Evolutionary conservation across 2,113 vertebrate genomes (phyloP).

Genomic region (Cynocephalus volans): DNA sequence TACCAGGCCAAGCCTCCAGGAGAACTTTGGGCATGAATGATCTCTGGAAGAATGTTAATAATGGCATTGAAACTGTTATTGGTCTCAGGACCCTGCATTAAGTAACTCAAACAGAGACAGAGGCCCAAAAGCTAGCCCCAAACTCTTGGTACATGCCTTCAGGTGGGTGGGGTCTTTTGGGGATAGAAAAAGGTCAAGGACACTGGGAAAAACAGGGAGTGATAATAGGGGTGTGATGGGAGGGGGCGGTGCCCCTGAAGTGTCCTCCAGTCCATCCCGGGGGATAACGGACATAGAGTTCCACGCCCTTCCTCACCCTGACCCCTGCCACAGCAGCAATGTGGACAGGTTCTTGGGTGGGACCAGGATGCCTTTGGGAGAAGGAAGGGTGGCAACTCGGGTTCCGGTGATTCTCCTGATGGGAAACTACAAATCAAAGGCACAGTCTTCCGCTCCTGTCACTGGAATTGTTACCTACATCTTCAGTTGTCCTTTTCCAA

Average conservation of each 20-base stretch:
- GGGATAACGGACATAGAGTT: background rate
- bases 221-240: no score
- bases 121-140: background rate
- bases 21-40: background rate
- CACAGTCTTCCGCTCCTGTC: background rate
- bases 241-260: background rate
- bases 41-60: background rate
- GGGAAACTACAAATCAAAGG: background rate
- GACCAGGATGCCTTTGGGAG: background rate
- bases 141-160: background rate
- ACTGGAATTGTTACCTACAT: background rate
- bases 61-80: background rate
- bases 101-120: background rate
- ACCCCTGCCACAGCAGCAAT: background rate
- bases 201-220: background rate
- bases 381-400: background rate
- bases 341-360: background rate
- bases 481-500: background rate
- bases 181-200: background rate
- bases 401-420: background rate
- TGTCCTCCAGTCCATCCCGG: background rate
- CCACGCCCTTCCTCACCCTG: background rate
- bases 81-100: background rate
- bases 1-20: background rate
- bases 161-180: background rate